These are phyloP conservation scores for Apodemia duryi DNA, from an alignment of 2,888 invertebrate genomes.

Conservation along the genomic window DNA sequence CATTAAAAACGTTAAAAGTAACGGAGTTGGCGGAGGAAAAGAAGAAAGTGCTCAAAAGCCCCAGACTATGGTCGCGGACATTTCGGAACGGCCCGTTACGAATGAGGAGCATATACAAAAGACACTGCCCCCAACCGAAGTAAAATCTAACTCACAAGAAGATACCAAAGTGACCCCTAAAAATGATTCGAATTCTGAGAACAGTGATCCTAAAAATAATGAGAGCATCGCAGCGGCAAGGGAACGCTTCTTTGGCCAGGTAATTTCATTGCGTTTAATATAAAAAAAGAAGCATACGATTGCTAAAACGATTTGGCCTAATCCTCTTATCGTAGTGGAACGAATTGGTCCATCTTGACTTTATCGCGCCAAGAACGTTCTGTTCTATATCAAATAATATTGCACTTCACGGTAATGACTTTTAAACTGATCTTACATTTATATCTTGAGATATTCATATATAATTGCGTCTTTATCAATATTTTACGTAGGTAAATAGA, in stretches of 20 bases:
- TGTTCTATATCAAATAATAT: slow-evolving; percentile 56
- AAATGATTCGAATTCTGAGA: slow-evolving; percentile 36
- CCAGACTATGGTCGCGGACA: slow-evolving; percentile 62
- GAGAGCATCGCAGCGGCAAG: slow-evolving; percentile 67
- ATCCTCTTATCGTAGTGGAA: slow-evolving; percentile 68
- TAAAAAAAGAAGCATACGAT: slow-evolving; percentile 39
- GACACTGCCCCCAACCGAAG: slow-evolving; percentile 37
- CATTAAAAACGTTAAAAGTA: slow-evolving; percentile 51
- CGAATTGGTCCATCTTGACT: slow-evolving; percentile 44
- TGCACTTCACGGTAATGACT: slow-evolving; percentile 47
- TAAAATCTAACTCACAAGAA: slow-evolving; percentile 34
- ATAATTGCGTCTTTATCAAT: no score
- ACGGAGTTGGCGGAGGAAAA: slow-evolving; percentile 59
- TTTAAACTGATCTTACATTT: slow-evolving; percentile 32
- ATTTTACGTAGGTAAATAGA: no score
- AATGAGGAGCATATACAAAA: slow-evolving; percentile 49
- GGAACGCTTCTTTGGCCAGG: slow-evolving; percentile 72
- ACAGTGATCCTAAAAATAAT: slow-evolving; percentile 47
- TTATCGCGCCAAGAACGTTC: slow-evolving; percentile 41
- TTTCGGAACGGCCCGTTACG: slow-evolving; percentile 53
- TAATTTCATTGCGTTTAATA: slow-evolving; percentile 36
- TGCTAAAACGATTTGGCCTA: slow-evolving; percentile 48
- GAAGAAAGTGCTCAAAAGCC: slow-evolving; percentile 53
- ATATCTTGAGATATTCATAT: no score
- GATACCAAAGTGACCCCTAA: slow-evolving; percentile 33